Percentiles rank a stretch among this genome's conserved stretches.
Conservation (phyloP, 2,888 invertebrate genomes). For the Tachina grossa region DNA sequence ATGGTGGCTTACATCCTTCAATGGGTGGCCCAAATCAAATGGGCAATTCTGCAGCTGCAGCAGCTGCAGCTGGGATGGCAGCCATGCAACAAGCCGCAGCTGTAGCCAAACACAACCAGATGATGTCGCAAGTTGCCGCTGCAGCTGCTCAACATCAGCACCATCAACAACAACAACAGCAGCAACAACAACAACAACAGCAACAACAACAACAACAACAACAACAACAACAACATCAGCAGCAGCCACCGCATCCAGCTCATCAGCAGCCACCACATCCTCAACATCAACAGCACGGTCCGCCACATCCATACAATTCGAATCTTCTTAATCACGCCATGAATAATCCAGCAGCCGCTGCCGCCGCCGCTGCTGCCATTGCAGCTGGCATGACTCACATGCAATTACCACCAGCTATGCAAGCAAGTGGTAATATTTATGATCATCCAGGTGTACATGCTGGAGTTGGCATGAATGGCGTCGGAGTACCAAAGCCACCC, state of each 20-base stretch:
- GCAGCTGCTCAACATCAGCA: conserved; percentile 81
- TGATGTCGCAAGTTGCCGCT: conserved; percentile 81
- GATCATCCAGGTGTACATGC: conserved; percentile 81
- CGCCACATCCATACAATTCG: conserved; percentile 83
- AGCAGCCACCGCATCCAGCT: conserved; percentile 75
- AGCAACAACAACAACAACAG: conserved; percentile 84
- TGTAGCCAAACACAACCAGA: conserved; percentile 81
- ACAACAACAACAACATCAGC: conserved; percentile 77
- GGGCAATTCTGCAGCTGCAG: conserved; percentile 77
- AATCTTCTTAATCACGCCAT: conserved; percentile 82
- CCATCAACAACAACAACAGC: conserved; percentile 82
- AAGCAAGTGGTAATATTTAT: conserved; percentile 78
- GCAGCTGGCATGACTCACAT: conserved; percentile 80
- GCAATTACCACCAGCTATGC: conserved; percentile 80
- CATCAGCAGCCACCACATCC: conserved; percentile 83
- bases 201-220: conserved; percentile 79
- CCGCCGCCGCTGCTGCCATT: conserved; percentile 77
- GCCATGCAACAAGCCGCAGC: conserved; percentile 81
- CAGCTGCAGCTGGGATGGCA: conserved; percentile 79
- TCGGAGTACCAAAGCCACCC: conserved; percentile 75
- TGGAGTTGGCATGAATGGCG: conserved; percentile 78
- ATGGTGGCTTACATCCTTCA: conserved; percentile 80
- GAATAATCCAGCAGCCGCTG: conserved; percentile 79
- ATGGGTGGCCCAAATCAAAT: conserved; percentile 76
- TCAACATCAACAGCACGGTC: conserved; percentile 82